Base-by-base conservation (phyloP, 2,113 vertebrate genomes). In the Stictonetta naevosa region DNA sequence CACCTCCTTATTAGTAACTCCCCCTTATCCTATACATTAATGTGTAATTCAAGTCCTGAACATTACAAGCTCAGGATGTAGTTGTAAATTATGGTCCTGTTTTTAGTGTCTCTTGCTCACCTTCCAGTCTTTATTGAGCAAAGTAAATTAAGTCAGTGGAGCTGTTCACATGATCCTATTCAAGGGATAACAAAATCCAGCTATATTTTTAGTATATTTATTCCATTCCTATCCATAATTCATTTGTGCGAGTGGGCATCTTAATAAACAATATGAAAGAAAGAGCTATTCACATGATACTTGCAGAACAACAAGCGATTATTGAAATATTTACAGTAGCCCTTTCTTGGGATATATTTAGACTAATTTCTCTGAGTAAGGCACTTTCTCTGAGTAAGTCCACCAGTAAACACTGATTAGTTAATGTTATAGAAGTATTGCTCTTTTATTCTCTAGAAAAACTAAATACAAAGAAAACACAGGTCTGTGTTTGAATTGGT, bases 171-270 rank as follows among this genome's bases (percentile, higher is more conserved):
- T 44, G 25, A 52, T 74, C 60, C 67, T 83, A 60, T 86, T 90
- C 52, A 88, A 68, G 21, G 48, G 28, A 78, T 53, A 93, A 60
- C 21, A 86, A 81, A 88, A 84, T 67, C 42, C 69, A 75, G 33
- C 42, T 77, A 69, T 25, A 74, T 58, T 88, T 93, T 86, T 78
- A 48, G 26, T 68, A 25, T 78, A 94, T 90, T 93, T 96, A 93
- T 95, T 80, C 53, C 62, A 72, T 96, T 96, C 94, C 90, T 93
- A 90, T 93, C 85, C 90, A 94, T 95, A 95, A 97, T 94, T 94
- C 88, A 93, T 92, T 81, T 88, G 38, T 90, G 48, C 60, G 66
- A 90, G 95, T 96, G 90, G 92, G 76, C 91, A 89, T 95, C 96
- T 93, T 94, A 86, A 92, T 94, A 76, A 95, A 81, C 62, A 76